Conservation (phyloP, 2,797 vertebrate species). For the Artibeus lituratus region DNA sequence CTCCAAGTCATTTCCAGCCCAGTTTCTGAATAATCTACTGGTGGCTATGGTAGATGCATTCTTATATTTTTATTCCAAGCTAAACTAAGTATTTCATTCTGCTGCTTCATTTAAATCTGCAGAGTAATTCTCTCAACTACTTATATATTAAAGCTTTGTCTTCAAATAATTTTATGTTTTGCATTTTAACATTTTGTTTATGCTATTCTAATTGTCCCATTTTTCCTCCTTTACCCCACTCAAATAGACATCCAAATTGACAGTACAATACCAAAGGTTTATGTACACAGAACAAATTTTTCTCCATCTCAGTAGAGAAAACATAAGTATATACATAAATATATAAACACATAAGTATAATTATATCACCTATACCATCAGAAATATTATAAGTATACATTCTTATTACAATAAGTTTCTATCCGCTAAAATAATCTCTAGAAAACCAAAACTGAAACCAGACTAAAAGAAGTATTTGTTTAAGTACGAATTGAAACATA, state of each 20-base stretch:
- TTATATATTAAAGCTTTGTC: slow-evolving; percentile 5
- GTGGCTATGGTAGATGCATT: neutral
- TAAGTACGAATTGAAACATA: neutral
- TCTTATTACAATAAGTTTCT: neutral
- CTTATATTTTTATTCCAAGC: neutral
- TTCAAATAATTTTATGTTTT: neutral
- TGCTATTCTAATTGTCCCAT: neutral
- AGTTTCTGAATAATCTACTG: neutral
- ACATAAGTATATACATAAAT: neutral
- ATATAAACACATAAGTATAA: neutral
- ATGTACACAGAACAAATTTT: neutral
- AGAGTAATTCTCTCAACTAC: neutral
- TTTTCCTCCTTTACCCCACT: neutral
- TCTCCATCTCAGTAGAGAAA: neutral
- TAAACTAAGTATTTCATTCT: neutral
- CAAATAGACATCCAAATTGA: neutral
- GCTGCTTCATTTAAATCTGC: neutral
- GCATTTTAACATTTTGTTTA: neutral
- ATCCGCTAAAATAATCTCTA: slow-evolving; percentile 18
- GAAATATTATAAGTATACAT: neutral
- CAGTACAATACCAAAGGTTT: neutral
- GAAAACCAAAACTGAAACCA: neutral
- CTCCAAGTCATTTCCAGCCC: neutral
- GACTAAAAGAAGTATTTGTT: neutral
- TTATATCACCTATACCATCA: neutral